Conservation (phyloP, 2,888 invertebrate species). For the Melanchra persicariae region DNA sequence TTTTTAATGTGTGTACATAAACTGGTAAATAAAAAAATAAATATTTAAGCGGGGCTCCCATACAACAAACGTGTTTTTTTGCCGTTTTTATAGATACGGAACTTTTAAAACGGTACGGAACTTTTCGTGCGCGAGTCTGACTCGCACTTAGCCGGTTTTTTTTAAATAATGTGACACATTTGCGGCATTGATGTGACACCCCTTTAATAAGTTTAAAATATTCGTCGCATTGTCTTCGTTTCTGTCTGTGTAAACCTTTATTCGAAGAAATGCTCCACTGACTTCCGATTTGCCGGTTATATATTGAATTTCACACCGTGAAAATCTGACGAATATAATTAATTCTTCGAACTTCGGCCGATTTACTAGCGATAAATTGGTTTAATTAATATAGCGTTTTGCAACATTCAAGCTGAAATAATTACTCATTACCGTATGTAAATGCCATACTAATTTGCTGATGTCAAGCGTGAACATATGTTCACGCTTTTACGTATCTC, state of each 20-base stretch:
- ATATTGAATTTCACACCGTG: constrained; percentile 9
- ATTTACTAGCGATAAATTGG: constrained; percentile 16
- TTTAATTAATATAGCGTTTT: not conserved
- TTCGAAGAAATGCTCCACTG: constrained; percentile 26
- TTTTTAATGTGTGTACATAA: too few species aligned
- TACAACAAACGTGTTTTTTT: too few species aligned
- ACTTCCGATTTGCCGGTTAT: not conserved
- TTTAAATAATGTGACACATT: too few species aligned
- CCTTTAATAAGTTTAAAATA: too few species aligned
- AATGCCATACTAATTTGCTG: not conserved
- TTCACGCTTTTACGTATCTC: not conserved
- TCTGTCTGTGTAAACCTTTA: not conserved
- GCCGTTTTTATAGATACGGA: too few species aligned
- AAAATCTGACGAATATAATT: constrained; percentile 27
- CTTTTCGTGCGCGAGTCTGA: too few species aligned
- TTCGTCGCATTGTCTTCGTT: not conserved
- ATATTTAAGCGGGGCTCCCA: too few species aligned
- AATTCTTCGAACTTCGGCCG: constrained; percentile 40
- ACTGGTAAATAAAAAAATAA: too few species aligned
- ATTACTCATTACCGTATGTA: not conserved
- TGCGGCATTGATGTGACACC: too few species aligned
- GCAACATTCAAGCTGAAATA: constrained; percentile 1
- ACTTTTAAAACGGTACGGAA: too few species aligned
- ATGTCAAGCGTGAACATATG: constrained; percentile 11
- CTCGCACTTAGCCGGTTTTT: too few species aligned